Conservation (phyloP, 92 coral and sea anemone genomes). For the Actinostola sp. region DNA sequence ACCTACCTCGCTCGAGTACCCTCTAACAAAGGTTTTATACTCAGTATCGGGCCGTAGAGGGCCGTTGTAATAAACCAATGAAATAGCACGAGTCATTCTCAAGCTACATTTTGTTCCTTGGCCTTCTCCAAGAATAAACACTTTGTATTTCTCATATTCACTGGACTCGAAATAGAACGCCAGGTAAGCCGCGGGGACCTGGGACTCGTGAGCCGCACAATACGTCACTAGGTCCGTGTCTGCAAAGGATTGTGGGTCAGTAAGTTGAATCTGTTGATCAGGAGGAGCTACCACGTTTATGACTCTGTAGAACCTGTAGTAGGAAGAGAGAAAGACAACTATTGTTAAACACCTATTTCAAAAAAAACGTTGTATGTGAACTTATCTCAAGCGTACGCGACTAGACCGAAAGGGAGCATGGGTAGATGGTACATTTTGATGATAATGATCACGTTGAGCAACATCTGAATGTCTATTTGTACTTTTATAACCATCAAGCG, state of each 20-base stretch:
- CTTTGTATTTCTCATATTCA: conserved; percentile 35
- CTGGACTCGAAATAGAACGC: conserved; percentile 54
- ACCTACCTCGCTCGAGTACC: conserved; percentile 57
- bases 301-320: conserved; percentile 31
- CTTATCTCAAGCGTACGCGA: too few relatives aligned
- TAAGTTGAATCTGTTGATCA: background rate
- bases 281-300: conserved; percentile 31
- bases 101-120: conserved; percentile 13
- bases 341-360: background rate
- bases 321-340: background rate
- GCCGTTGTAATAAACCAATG: conserved; percentile 43
- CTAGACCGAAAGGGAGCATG: too few relatives aligned
- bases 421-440: too few relatives aligned
- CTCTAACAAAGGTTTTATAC: conserved; percentile 57
- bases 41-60: conserved; percentile 42
- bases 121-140: conserved; percentile 57
- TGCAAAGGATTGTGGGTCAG: conserved; percentile 1
- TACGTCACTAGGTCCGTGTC: conserved; percentile 33
- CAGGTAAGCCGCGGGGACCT: conserved; percentile 46
- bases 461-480: too few relatives aligned
- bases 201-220: conserved; percentile 34
- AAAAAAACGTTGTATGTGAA: too few relatives aligned
- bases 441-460: too few relatives aligned
- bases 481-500: too few relatives aligned
- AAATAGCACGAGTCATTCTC: conserved; percentile 22